A percentile compares a stretch with the other conserved stretches of the same genome.
phyloP scores from a whole-genome alignment of 1,140 invertebrate species.

The Drosophila pectinifera region DNA sequence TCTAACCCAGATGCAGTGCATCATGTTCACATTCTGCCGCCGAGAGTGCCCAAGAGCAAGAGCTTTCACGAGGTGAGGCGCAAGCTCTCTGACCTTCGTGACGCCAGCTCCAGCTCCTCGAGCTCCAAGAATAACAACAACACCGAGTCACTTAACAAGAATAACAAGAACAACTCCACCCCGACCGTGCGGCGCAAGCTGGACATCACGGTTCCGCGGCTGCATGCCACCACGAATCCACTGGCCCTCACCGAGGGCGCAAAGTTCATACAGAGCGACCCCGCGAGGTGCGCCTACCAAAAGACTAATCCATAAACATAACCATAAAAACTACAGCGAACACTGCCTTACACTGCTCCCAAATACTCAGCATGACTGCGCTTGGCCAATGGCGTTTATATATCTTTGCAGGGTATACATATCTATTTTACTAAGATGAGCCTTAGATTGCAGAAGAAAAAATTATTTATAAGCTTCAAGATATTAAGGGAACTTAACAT shows the following conservation, averaged over 20 bases:
- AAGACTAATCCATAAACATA: constrained; percentile 40
- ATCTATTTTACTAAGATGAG: not conserved
- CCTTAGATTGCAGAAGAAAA: not conserved
- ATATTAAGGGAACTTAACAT: not conserved
- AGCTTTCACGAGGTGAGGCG: constrained; percentile 66
- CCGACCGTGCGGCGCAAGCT: constrained; percentile 81
- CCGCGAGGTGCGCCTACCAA: constrained; percentile 68
- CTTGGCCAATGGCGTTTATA: constrained; percentile 17
- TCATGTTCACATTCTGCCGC: constrained; percentile 43
- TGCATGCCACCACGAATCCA: constrained; percentile 90
- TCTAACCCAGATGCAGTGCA: constrained; percentile 57
- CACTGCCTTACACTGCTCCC: constrained; percentile 29
- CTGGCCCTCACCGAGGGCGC: constrained; percentile 87
- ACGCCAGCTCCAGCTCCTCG: not conserved
- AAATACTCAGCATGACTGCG: constrained; percentile 42
- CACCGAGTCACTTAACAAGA: constrained; percentile 38
- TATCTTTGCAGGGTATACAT: constrained; percentile 22
- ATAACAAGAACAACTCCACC: constrained; percentile 48
- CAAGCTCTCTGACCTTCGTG: constrained; percentile 38
- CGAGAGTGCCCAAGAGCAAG: constrained; percentile 68
- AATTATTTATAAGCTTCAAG: not conserved
- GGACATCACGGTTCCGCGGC: constrained; percentile 88
- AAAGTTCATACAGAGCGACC: constrained; percentile 74
- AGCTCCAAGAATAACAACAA: constrained; percentile 39
- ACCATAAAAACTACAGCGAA: constrained; percentile 19